Percentiles rank a stretch among this genome's conserved stretches.
Conservation (phyloP, 1,140 invertebrate species). For the Fopius arisanus region DNA sequence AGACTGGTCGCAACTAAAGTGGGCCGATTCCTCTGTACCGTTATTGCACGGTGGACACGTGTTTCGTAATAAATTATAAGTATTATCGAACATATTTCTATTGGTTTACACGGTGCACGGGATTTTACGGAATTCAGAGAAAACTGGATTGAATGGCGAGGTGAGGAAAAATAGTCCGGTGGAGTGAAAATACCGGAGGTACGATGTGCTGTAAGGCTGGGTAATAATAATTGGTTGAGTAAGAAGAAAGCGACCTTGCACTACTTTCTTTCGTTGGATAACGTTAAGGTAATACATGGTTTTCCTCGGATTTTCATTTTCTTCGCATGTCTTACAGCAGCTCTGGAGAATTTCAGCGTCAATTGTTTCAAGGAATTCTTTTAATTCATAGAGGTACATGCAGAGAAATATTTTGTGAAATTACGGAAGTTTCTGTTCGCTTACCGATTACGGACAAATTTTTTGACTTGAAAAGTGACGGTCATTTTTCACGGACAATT, state of each 20-base stretch:
- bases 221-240: slow-evolving; percentile 52
- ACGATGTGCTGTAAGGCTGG: slow-evolving; percentile 16
- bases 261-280: slow-evolving; percentile 57
- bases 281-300: slow-evolving; percentile 51
- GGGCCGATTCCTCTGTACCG: slow-evolving; percentile 51
- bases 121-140: background rate
- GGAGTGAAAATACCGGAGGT: background rate
- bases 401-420: too few species aligned
- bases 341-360: too few species aligned
- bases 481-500: too few species aligned
- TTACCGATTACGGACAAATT: too few species aligned
- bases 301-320: slow-evolving; percentile 36
- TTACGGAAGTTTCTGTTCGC: too few species aligned
- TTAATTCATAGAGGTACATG: too few species aligned
- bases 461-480: too few species aligned
- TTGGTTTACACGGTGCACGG: background rate
- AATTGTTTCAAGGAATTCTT: too few species aligned
- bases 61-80: slow-evolving; percentile 27
- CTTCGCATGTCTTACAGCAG: background rate
- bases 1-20: slow-evolving; percentile 39
- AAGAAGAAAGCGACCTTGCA: slow-evolving; percentile 57
- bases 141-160: background rate
- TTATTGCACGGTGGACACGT: slow-evolving; percentile 49
- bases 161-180: background rate
- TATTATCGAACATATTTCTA: slow-evolving; percentile 17